These are phyloP conservation scores for Lycophotia porphyrea DNA, from an alignment of 2,888 invertebrate genomes.

Conservation along the genomic window DNA sequence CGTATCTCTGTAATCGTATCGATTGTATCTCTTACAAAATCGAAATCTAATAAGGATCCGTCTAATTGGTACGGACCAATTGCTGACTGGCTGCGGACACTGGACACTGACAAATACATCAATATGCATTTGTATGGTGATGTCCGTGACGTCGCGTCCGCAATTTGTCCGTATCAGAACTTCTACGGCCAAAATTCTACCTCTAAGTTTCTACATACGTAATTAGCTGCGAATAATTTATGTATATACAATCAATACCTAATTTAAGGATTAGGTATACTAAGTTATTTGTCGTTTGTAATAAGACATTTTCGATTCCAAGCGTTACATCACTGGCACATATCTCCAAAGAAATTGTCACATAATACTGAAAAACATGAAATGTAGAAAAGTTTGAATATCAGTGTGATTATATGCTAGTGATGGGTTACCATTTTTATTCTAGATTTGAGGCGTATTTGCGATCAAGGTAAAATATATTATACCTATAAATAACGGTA, in stretches of 20 bases:
- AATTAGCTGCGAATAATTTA: conserved; percentile 38
- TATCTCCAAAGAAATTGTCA: conserved; percentile 4
- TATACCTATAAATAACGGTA: conserved; percentile 1
- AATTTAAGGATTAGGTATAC: conserved; percentile 62
- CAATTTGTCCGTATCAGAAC: not conserved
- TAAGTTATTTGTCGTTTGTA: conserved; percentile 74
- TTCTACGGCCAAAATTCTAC: conserved; percentile 39
- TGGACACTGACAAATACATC: not conserved
- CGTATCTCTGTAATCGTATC: no score
- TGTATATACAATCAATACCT: conserved; percentile 39
- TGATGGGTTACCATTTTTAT: conserved; percentile 9
- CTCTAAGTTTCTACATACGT: conserved; percentile 39
- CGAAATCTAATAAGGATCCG: conserved; percentile 5
- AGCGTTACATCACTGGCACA: conserved; percentile 37
- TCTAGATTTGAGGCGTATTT: conserved; percentile 59
- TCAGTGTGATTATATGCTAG: conserved; percentile 27
- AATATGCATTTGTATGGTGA: not conserved
- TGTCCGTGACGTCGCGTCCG: not conserved
- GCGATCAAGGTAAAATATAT: conserved; percentile 39
- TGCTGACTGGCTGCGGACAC: not conserved
- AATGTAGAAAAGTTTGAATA: conserved; percentile 18
- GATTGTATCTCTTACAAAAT: conserved; percentile 19
- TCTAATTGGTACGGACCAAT: not conserved
- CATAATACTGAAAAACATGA: conserved; percentile 40
- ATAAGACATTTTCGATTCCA: conserved; percentile 67